Conservation (phyloP, 2,797 vertebrate species). For the Acropternis orthonyx region DNA sequence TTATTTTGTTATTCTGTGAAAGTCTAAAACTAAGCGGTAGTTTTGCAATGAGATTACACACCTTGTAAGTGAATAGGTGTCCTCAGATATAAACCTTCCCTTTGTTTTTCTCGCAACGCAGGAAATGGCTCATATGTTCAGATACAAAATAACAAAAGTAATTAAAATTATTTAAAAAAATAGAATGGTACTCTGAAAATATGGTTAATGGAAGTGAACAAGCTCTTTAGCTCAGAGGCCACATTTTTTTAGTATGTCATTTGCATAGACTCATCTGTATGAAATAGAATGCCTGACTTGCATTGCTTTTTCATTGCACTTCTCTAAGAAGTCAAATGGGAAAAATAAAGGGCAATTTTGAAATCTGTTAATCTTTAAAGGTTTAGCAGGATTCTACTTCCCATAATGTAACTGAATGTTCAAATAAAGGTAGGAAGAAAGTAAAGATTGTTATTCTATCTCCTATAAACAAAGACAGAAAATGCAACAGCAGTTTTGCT, state of each 20-base stretch:
- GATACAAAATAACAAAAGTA: neutral
- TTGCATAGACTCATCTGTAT: neutral
- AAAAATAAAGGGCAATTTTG: neutral
- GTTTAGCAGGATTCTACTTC: neutral
- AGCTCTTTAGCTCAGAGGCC: neutral
- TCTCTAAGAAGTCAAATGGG: neutral
- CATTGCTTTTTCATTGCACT: neutral
- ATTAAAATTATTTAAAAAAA: neutral
- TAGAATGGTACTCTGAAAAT: neutral
- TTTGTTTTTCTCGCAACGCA: neutral
- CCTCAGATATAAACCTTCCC: neutral
- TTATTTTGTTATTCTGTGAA: neutral
- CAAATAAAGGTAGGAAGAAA: neutral
- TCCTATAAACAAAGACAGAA: neutral
- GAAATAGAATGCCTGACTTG: neutral
- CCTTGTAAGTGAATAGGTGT: neutral
- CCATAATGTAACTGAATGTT: neutral
- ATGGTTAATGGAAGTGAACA: neutral
- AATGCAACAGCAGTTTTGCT: neutral
- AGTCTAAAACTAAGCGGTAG: neutral
- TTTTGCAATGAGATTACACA: neutral
- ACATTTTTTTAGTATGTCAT: fast-evolving
- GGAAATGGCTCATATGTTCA: neutral
- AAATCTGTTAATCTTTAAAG: neutral
- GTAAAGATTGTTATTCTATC: neutral